phyloP scores from a whole-genome alignment of 2,888 invertebrate genomes.

The Callyntrura guangdongensis region DNA sequence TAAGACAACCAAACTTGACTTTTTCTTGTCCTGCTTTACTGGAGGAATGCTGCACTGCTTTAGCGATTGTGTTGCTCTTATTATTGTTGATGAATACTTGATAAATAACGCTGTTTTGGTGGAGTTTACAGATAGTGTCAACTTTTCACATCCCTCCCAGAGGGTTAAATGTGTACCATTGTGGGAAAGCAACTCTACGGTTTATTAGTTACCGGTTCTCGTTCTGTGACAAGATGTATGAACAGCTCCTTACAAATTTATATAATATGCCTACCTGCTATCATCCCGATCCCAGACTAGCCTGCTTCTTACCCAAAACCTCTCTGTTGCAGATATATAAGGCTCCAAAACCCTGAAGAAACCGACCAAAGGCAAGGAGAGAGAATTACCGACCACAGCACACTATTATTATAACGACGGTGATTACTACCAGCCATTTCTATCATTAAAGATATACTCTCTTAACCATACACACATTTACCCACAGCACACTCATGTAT shows the following conservation, averaged over 20 bases:
- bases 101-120: not conserved
- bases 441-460: not conserved
- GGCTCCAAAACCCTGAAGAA: not conserved
- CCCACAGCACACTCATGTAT: too few relatives aligned
- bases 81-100: not conserved
- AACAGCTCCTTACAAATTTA: too few relatives aligned
- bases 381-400: not conserved
- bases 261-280: not conserved
- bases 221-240: too few relatives aligned
- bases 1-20: not conserved
- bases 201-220: too few relatives aligned
- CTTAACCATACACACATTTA: not conserved
- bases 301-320: not conserved
- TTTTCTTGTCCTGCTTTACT: not conserved
- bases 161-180: too few relatives aligned
- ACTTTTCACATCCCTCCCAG: too few relatives aligned
- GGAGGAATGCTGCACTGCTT: conserved; percentile 19
- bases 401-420: conserved; percentile 28
- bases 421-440: conserved; percentile 8
- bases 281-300: not conserved
- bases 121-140: too few relatives aligned
- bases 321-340: too few relatives aligned
- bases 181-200: too few relatives aligned
- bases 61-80: not conserved
- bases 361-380: not conserved